Percentiles rank a stretch among this genome's conserved stretches.
These are phyloP conservation scores for Elgaria multicarinata DNA, from an alignment of 2,113 vertebrate genomes.

Conservation along the genomic window DNA sequence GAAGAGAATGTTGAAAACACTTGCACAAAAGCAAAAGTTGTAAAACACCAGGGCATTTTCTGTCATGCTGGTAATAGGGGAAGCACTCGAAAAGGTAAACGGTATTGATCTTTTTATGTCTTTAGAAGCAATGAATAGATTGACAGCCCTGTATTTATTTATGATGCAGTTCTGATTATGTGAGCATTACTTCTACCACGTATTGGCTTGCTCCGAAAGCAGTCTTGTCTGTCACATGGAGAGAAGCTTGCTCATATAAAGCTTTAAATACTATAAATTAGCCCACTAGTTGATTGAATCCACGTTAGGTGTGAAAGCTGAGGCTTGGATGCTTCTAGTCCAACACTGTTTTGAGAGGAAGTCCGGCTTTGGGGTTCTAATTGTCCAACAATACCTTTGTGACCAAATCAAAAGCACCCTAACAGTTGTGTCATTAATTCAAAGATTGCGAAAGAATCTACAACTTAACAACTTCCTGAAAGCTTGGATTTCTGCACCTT, in stretches of 20 bases:
- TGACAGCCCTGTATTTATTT: not conserved
- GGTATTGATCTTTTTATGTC: not conserved
- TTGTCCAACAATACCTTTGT: not conserved
- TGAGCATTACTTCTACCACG: not conserved
- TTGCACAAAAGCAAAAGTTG: not conserved
- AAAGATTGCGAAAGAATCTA: not conserved
- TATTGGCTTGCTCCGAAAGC: not conserved
- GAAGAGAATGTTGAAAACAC: slow-evolving; percentile 26
- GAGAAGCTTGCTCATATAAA: not conserved
- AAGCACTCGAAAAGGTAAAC: not conserved
- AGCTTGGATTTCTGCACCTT: not conserved
- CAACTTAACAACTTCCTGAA: not conserved
- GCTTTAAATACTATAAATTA: not conserved
- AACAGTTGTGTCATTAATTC: not conserved
- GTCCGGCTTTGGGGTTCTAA: too few relatives aligned
- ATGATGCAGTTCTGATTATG: not conserved
- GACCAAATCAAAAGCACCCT: not conserved
- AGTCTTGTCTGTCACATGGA: not conserved
- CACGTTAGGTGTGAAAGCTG: not conserved
- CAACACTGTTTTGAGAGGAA: not conserved
- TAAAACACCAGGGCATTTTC: not conserved
- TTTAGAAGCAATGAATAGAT: not conserved
- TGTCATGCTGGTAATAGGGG: not conserved
- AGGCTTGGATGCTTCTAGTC: not conserved
- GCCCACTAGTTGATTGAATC: not conserved